Base-by-base conservation (phyloP, 2,797 vertebrate species). In the Steatocranus sp. region DNA sequence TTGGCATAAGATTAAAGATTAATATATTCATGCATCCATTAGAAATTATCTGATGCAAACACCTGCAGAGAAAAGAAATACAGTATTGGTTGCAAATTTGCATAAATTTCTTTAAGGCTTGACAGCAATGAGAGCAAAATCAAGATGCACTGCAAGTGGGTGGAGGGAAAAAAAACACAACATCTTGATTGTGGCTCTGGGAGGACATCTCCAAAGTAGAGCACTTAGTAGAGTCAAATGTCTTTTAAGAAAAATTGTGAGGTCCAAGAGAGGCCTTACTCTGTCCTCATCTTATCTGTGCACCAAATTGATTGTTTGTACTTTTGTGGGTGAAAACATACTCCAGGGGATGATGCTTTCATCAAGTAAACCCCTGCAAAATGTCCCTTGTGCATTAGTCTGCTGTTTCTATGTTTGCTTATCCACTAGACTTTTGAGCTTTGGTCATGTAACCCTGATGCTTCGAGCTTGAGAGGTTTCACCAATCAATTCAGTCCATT, bases 271-370 rank as follows among this genome's bases (percentile, higher is more conserved):
- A 82, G 86, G 91, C 85, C 85, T 91, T 84, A 87, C 88, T 91
- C 93, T 86, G 87, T 91, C 93, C 91, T 92, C 89, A 81, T 95
- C 91, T 95, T 86, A 93, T 94, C 92, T 88, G 85, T 89, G 90
- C 89, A 90, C 91, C 89, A 86, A 94, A 95, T 95, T 95, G 94
- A 95, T 95, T 95, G 93, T 94, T 95, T 95, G 93, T 95, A 93
- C 92, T 94, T 95, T 94, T 93, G 89, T 87, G 87, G 92, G 90
- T 80, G 85, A 83, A 94, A 94, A 92, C 84, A 79, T 88, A 90
- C 89, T 90, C 87, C 2, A 12, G 78, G 82, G 90, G 88, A 90
- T 48, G 83, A 75, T 70, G 87, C 85, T 94, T 93, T 95, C 90
- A 94, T 95, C 92, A 93, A 91, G 84, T 86, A 86, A 90, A 91